phyloP scores from a whole-genome alignment of 2,113 vertebrate genomes.

The Orycteropus afer region DNA sequence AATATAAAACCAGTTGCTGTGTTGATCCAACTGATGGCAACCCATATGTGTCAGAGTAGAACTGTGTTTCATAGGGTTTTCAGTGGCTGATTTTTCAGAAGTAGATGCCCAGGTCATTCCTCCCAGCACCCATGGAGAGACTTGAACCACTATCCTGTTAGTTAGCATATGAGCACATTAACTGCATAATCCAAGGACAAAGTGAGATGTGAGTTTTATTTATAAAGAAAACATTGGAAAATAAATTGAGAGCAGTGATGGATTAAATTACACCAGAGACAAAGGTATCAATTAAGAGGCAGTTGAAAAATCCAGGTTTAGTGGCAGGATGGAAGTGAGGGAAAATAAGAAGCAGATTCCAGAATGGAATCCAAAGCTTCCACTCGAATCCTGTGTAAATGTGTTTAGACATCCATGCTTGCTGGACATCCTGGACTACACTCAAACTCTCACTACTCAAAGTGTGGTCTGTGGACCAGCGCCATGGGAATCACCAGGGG shows the following conservation, averaged over 20 bases:
- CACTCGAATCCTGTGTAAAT: background rate
- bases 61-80: background rate
- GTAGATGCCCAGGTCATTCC: background rate
- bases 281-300: background rate
- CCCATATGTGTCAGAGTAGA: background rate
- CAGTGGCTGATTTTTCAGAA: background rate
- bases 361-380: background rate
- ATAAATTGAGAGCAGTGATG: background rate
- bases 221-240: background rate
- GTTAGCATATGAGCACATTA: background rate
- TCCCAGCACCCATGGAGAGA: background rate
- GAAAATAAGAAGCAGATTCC: background rate
- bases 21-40: background rate
- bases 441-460: background rate
- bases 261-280: background rate
- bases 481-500: background rate
- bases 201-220: background rate
- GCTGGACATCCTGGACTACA: background rate
- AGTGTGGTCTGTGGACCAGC: background rate
- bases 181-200: background rate
- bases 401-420: background rate
- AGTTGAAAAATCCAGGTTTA: background rate
- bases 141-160: background rate
- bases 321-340: too few relatives aligned
- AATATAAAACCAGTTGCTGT: background rate